phyloP scores from a whole-genome alignment of 2,113 vertebrate genomes.

The Phoenicopterus ruber region DNA sequence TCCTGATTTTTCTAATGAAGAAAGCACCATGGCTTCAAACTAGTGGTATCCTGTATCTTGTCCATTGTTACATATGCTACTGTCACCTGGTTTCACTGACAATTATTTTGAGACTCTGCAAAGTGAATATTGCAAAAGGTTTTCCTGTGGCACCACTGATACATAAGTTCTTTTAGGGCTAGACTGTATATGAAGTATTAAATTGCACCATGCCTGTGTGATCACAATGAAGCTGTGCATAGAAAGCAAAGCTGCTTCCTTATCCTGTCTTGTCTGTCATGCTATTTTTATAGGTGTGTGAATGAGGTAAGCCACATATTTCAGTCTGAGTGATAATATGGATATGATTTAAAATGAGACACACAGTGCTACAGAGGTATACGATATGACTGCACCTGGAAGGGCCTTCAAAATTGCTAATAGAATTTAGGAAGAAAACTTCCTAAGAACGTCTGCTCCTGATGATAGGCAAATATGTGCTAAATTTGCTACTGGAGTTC shows the following conservation, averaged over 20 bases:
- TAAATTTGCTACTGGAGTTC: not conserved
- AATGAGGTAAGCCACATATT: not conserved
- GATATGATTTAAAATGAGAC: constrained; percentile 2
- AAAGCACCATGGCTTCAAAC: not conserved
- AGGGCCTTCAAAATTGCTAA: not conserved
- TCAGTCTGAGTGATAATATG: not conserved
- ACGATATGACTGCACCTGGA: not conserved
- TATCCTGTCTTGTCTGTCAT: not conserved
- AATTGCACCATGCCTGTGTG: not conserved
- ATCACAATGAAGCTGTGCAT: not conserved
- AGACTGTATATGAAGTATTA: not conserved
- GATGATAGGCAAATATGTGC: not conserved
- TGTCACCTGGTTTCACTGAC: not conserved
- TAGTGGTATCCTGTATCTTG: not conserved
- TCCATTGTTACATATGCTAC: not conserved
- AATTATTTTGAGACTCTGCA: not conserved
- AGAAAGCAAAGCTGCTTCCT: not conserved
- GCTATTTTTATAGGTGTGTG: not conserved
- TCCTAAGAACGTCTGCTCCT: not conserved
- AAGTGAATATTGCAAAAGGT: not conserved
- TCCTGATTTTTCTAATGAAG: not conserved
- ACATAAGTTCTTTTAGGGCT: not conserved
- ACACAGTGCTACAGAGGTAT: not conserved
- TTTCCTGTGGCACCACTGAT: not conserved
- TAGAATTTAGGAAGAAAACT: not conserved